Conservation (phyloP, 2,113 vertebrate genomes). For the Chamaea fasciata region DNA sequence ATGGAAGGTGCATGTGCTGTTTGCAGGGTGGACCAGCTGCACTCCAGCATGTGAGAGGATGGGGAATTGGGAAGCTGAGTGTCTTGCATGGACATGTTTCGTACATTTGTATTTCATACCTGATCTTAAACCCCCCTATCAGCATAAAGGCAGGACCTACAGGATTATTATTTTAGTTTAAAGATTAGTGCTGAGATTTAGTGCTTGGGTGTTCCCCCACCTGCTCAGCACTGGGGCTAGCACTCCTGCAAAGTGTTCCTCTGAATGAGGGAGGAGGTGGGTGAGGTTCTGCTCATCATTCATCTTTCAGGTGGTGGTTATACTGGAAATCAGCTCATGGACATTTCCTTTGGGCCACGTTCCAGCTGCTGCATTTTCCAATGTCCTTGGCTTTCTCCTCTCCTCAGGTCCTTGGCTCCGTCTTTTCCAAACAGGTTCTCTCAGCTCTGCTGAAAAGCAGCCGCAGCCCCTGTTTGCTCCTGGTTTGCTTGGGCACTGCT, state of each 20-base stretch:
- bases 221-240: not conserved
- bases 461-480: not conserved
- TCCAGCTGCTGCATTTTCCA: not conserved
- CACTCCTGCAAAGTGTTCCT: not conserved
- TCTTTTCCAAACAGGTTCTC: not conserved
- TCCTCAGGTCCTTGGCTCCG: not conserved
- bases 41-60: not conserved
- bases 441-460: not conserved
- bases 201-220: not conserved
- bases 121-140: accelerated
- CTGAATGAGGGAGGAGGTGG: not conserved
- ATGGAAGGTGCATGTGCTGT: not conserved
- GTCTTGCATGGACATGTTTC: not conserved
- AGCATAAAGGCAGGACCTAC: not conserved
- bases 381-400: not conserved
- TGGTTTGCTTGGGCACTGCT: not conserved
- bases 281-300: not conserved
- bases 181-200: not conserved
- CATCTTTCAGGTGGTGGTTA: not conserved
- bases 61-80: not conserved
- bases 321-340: not conserved
- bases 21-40: not conserved
- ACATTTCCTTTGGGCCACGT: not conserved
- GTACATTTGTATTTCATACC: not conserved
- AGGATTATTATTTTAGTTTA: not conserved